These are phyloP conservation scores for Anisognathus igniventris DNA, from an alignment of 2,797 vertebrate species.

Conservation along the genomic window DNA sequence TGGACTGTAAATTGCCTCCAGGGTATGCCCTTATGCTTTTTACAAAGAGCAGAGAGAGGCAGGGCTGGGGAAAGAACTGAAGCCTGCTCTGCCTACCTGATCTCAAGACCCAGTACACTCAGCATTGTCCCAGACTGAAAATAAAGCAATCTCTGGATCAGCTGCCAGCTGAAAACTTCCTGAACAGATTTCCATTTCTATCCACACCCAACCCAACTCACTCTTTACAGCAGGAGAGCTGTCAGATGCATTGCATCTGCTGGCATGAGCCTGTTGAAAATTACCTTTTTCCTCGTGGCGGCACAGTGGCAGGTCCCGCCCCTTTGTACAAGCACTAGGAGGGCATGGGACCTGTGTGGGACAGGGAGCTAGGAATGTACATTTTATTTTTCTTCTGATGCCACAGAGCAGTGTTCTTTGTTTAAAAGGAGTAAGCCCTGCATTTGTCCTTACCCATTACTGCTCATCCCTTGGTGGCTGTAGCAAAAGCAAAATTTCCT, in stretches of 20 bases:
- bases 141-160: background rate
- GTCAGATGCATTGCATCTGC: background rate
- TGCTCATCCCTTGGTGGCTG: background rate
- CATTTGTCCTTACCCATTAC: background rate
- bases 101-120: background rate
- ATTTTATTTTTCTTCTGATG: background rate
- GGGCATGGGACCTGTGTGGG: background rate
- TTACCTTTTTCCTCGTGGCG: fast-evolving
- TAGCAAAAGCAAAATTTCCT: background rate
- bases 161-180: background rate
- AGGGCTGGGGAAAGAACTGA: background rate
- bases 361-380: background rate
- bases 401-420: fast-evolving
- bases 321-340: background rate
- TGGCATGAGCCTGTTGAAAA: background rate
- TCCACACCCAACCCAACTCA: background rate
- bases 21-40: background rate
- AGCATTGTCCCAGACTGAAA: background rate
- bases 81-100: background rate
- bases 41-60: background rate
- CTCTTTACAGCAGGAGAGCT: background rate
- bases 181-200: background rate
- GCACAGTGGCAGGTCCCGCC: fast-evolving
- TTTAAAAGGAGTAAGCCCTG: background rate
- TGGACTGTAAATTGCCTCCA: background rate